Evolutionary conservation across 2,797 vertebrate species (phyloP), one percentile per base, ranked within the genome.

Genomic region (Rhodeus uyekii): DNA sequence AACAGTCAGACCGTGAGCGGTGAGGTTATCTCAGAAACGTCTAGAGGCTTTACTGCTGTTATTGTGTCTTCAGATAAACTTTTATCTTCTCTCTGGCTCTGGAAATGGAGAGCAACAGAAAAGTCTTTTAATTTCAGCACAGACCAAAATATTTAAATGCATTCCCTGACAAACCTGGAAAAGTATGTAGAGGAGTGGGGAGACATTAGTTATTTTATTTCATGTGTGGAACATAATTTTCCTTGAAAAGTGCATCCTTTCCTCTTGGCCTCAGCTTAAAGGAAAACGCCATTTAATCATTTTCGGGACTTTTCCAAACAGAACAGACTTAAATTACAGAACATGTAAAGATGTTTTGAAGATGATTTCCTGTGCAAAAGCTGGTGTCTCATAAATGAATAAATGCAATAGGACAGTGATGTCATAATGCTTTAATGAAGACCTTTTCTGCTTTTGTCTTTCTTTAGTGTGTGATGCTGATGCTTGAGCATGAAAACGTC

Each of bases 21-120:
- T 12, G 36, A 84, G 81, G 74, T 87, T 85, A 76, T 77, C 78
- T 76, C 75, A 29, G 48, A 78, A 79, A 67, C 58, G 65, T 48
- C 77, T 34, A 48, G 71, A 83, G 44, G 64, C 34, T 48, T 60
- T 64, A 65, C 79, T 36, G 55, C 55, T 81, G 55, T 84, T 82
- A 84, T 76, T 78, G 55, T 82, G 63, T 78, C 76, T 73, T 34
- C 13, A 75, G 53, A 78, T 64, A 76, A 29, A 42, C 74, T 22
- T 85, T 79, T 74, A 85, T 79, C 74, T 76, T 82, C 82, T 60
- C 38, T 44, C 72, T 61, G 32, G 61, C 61, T 75, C 69, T 78
- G 84, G 74, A 79, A 64, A 69, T 73, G 19, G 29, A 39, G 14
- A 69, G 5, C 2, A 64, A 24, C 6, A 42, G 1, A 63, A n/a